Conservation (phyloP, 1,140 invertebrate species). For the Alviniconcha marisindica region DNA sequence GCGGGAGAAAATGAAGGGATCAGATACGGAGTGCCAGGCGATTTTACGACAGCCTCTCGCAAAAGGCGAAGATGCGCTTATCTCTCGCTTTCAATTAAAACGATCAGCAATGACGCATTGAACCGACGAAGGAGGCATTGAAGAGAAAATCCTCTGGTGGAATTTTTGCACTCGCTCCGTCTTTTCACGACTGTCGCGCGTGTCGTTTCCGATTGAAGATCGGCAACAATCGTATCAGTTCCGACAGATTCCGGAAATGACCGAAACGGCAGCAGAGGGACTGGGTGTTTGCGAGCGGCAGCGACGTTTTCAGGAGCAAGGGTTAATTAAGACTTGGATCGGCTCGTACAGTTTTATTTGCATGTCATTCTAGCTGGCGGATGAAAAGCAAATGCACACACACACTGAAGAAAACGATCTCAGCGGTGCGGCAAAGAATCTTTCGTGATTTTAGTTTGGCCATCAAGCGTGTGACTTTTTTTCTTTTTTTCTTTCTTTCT, state of each 20-base stretch:
- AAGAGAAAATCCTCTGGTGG: slow-evolving; percentile 23
- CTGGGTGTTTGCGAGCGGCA: not conserved
- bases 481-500: not conserved
- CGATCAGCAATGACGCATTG: slow-evolving; percentile 19
- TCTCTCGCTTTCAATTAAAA: slow-evolving; percentile 27
- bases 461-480: not conserved
- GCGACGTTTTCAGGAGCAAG: not conserved
- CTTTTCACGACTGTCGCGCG: slow-evolving; percentile 28
- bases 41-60: slow-evolving; percentile 1
- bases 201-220: slow-evolving; percentile 31
- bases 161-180: slow-evolving; percentile 24
- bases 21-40: not conserved
- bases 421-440: too few species aligned
- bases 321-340: slow-evolving; percentile 23
- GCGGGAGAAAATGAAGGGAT: not conserved
- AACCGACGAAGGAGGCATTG: not conserved
- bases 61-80: not conserved
- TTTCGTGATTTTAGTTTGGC: not conserved
- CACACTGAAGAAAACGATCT: too few species aligned
- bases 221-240: slow-evolving; percentile 42
- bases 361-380: slow-evolving; percentile 19
- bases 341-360: slow-evolving; percentile 11
- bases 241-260: slow-evolving; percentile 43
- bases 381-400: slow-evolving; percentile 35
- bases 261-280: not conserved